Percentiles rank a stretch among this genome's conserved stretches.
These are phyloP conservation scores for Prochilodus magdalenae DNA, from an alignment of 2,113 vertebrate genomes.

Conservation along the genomic window DNA sequence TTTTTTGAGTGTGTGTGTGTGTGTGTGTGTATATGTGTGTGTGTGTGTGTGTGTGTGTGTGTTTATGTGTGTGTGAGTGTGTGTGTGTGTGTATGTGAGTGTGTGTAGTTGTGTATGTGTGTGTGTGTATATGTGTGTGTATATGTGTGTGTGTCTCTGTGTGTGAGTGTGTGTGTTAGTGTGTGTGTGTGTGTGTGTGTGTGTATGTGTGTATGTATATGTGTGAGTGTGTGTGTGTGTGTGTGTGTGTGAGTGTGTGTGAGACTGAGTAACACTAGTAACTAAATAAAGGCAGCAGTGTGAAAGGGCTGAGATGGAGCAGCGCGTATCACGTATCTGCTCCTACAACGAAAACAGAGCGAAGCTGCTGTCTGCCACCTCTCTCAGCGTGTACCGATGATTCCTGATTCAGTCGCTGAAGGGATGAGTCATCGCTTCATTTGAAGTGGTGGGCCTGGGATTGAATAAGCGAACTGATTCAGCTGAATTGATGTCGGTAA, in stretches of 20 bases:
- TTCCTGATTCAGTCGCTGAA: constrained; percentile 27
- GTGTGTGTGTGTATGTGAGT: neutral
- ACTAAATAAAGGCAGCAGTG: neutral
- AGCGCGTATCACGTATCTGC: constrained; percentile 14
- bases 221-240: neutral
- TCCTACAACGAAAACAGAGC: neutral
- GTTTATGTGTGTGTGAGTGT: too few species aligned
- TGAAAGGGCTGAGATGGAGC: constrained; percentile 1
- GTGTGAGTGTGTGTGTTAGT: neutral
- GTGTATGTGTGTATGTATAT: too few species aligned
- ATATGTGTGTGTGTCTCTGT: neutral
- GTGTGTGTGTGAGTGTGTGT: neutral
- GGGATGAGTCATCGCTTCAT: constrained; percentile 7
- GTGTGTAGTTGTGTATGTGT: too few species aligned
- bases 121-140: neutral
- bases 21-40: neutral
- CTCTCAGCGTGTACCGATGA: constrained; percentile 7
- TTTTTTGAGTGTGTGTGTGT: neutral
- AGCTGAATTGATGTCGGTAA: constrained; percentile 8
- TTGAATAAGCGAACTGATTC: neutral
- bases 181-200: neutral
- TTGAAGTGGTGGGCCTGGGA: neutral
- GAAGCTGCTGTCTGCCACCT: constrained; percentile 8
- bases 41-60: neutral
- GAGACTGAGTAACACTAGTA: neutral